Evolutionary conservation across 1,140 invertebrate genomes (phyloP).

Genomic region (Drosophila grimshawi): DNA sequence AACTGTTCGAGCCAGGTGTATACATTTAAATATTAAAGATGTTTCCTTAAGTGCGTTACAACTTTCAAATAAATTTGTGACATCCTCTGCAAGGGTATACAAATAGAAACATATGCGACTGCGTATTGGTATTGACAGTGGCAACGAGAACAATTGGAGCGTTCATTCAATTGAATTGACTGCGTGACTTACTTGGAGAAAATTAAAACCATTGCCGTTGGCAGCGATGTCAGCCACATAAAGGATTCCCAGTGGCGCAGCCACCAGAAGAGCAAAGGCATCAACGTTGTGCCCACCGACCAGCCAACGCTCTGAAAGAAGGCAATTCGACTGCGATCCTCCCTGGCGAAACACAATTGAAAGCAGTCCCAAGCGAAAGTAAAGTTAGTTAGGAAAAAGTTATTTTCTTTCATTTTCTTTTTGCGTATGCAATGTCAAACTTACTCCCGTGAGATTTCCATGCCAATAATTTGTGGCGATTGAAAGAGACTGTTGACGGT

Average conservation of each 20-base stretch:
- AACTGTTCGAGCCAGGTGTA: too few relatives aligned
- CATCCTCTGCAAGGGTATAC: not conserved
- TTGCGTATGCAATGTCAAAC: constrained; percentile 42
- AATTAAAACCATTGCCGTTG: constrained; percentile 84
- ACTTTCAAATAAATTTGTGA: not conserved
- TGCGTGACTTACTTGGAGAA: constrained; percentile 83
- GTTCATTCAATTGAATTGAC: constrained; percentile 49
- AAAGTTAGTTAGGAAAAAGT: constrained; percentile 62
- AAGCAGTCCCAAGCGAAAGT: constrained; percentile 6
- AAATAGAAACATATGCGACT: constrained; percentile 8
- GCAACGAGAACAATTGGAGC: constrained; percentile 6
- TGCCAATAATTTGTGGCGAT: constrained; percentile 85
- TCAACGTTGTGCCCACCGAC: constrained; percentile 85
- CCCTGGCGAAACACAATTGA: constrained; percentile 42
- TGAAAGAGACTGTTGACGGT: constrained; percentile 85
- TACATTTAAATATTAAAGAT: not conserved
- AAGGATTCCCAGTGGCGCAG: constrained; percentile 86
- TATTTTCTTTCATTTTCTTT: constrained; percentile 14
- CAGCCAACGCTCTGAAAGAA: constrained; percentile 85
- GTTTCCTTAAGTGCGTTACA: not conserved
- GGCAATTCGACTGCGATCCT: constrained; percentile 84
- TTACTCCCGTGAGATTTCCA: constrained; percentile 85
- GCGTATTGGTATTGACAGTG: constrained; percentile 11
- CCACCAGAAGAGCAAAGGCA: constrained; percentile 87
- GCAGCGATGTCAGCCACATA: constrained; percentile 85